Evolutionary conservation across 2,888 invertebrate genomes (phyloP).

Genomic region (Scelioninae gen. 1): DNA sequence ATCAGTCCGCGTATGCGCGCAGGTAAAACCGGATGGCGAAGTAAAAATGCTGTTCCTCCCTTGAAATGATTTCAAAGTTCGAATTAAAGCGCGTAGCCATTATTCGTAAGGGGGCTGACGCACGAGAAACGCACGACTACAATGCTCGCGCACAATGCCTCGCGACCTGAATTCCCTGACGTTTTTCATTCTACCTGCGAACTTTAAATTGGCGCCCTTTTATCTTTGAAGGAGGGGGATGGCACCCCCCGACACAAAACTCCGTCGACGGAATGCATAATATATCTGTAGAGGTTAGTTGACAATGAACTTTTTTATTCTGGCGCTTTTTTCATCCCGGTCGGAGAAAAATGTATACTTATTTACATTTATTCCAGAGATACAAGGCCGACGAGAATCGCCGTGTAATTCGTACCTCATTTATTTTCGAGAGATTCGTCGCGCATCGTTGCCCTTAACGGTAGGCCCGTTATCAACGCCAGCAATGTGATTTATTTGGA

Average conservation of each 20-base stretch:
- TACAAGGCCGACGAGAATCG: conserved; percentile 62
- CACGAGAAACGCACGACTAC: conserved; percentile 60
- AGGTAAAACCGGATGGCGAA: conserved; percentile 69
- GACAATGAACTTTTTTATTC: conserved; percentile 62
- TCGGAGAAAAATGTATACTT: conserved; percentile 50
- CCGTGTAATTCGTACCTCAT: conserved; percentile 70
- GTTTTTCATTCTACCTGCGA: conserved; percentile 69
- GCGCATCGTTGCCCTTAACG: conserved; percentile 65
- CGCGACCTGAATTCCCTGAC: conserved; percentile 67
- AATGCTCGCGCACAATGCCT: conserved; percentile 63
- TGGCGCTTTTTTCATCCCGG: conserved; percentile 27
- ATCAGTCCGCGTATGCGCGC: conserved; percentile 52
- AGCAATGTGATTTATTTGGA: too few species aligned
- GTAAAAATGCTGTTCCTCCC: conserved; percentile 59
- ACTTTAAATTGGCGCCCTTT: conserved; percentile 71
- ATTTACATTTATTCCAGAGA: conserved; percentile 63
- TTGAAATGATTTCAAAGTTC: conserved; percentile 68
- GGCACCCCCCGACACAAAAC: conserved; percentile 48
- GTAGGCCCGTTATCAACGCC: too few species aligned
- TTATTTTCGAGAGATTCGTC: conserved; percentile 58
- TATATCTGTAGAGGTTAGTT: conserved; percentile 47
- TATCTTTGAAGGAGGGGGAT: conserved; percentile 65
- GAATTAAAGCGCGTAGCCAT: conserved; percentile 70
- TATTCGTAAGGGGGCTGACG: conserved; percentile 65
- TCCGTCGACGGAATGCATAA: conserved; percentile 69